Percentiles rank a stretch among this genome's conserved stretches.
These are phyloP conservation scores for Theretra japonica DNA, from an alignment of 2,888 invertebrate species.

Conservation along the genomic window DNA sequence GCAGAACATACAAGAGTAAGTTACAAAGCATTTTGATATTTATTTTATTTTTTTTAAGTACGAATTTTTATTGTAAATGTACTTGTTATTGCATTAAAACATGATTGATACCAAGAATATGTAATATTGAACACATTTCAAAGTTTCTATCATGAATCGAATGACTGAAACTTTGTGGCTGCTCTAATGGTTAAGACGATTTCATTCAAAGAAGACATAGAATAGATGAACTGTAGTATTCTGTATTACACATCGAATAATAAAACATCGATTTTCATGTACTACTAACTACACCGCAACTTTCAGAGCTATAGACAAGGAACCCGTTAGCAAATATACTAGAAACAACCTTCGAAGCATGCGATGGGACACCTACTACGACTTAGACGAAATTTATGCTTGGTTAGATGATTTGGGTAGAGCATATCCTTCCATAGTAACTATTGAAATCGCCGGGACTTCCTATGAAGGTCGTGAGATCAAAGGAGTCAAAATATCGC, in stretches of 20 bases:
- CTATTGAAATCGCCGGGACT: constrained; percentile 65
- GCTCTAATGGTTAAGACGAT: no score
- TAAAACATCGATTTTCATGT: no score
- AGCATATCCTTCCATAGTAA: constrained; percentile 73
- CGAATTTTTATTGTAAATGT: neutral
- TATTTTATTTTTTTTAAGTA: neutral
- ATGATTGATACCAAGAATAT: no score
- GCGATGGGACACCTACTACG: constrained; percentile 86
- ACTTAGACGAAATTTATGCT: constrained; percentile 83
- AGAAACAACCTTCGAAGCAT: constrained; percentile 63
- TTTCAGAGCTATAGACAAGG: constrained; percentile 81
- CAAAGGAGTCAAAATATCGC: constrained; percentile 78
- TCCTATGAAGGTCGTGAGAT: constrained; percentile 77
- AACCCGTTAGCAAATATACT: constrained; percentile 61
- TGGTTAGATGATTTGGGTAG: constrained; percentile 84
- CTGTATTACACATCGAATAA: no score
- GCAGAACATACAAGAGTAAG: constrained; percentile 81
- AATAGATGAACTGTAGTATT: no score
- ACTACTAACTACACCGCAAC: constrained; percentile 3
- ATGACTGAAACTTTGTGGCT: no score
- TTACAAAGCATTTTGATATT: constrained; percentile 35
- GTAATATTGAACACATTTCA: no score
- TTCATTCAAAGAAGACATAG: no score
- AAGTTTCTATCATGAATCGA: no score
- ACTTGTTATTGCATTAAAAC: neutral